Conservation (phyloP, 2,888 invertebrate genomes). For the Papilio gigon region DNA sequence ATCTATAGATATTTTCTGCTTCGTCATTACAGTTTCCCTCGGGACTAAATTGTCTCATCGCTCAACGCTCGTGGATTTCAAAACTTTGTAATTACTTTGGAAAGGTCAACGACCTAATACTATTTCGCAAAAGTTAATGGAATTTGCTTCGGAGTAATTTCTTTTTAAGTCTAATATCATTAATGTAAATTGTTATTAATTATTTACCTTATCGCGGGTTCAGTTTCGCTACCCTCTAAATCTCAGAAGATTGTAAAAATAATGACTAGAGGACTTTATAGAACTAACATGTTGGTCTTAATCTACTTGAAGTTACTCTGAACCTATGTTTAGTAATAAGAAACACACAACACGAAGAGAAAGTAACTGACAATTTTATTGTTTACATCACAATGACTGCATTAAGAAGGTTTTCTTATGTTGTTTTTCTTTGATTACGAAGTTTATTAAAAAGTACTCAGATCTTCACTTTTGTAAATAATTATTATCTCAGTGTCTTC, state of each 20-base stretch:
- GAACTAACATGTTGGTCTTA: no score
- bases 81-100: conserved; percentile 33
- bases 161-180: conserved; percentile 3
- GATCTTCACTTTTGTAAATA: not conserved
- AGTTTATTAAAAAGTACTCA: not conserved
- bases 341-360: not conserved
- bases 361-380: not conserved
- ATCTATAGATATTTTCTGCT: conserved; percentile 27
- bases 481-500: no score
- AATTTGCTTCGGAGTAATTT: conserved; percentile 11
- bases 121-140: conserved; percentile 20
- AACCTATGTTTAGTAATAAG: not conserved
- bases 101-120: conserved; percentile 34
- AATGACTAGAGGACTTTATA: no score
- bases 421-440: not conserved
- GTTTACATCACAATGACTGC: conserved; percentile 16
- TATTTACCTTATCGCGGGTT: not conserved
- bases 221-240: not conserved
- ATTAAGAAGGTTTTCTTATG: not conserved
- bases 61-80: conserved; percentile 29
- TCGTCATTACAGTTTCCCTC: conserved; percentile 33
- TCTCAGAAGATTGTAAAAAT: not conserved
- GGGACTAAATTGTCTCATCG: conserved; percentile 32
- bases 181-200: conserved; percentile 6
- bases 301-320: not conserved